These are phyloP conservation scores for Drosophila littoralis DNA, from an alignment of 1,140 invertebrate species.

Conservation along the genomic window DNA sequence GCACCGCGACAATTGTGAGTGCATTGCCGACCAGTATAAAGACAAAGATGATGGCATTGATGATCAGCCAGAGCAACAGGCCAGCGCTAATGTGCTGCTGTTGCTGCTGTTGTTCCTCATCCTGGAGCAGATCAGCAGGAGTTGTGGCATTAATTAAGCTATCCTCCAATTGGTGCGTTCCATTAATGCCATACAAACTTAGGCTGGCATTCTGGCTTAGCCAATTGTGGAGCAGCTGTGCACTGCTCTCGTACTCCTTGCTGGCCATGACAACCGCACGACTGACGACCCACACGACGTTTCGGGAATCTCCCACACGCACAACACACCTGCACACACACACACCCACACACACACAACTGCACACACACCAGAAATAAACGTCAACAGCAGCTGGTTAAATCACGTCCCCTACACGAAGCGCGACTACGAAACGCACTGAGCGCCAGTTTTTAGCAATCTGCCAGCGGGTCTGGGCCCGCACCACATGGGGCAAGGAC, in stretches of 20 bases:
- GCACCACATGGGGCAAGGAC: slow-evolving; percentile 58
- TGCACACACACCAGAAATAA: neutral
- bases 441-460: slow-evolving; percentile 49
- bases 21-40: slow-evolving; percentile 89
- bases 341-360: slow-evolving; percentile 8
- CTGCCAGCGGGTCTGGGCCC: slow-evolving; percentile 42
- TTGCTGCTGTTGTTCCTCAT: neutral
- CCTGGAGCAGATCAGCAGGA: neutral
- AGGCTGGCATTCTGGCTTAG: neutral
- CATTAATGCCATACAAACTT: neutral
- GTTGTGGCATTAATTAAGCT: slow-evolving; percentile 1
- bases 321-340: slow-evolving; percentile 14
- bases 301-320: slow-evolving; percentile 35
- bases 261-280: slow-evolving; percentile 13
- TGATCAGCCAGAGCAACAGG: slow-evolving; percentile 85
- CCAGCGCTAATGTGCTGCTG: slow-evolving; percentile 13
- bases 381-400: slow-evolving; percentile 11
- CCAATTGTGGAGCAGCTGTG: slow-evolving; percentile 26
- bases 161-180: neutral
- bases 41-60: slow-evolving; percentile 88
- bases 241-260: slow-evolving; percentile 8
- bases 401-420: slow-evolving; percentile 17
- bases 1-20: slow-evolving; percentile 89
- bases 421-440: slow-evolving; percentile 48
- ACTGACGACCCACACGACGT: slow-evolving; percentile 10